Base-by-base conservation (phyloP, 2,888 invertebrate genomes). In the Seira sanloemensis region DNA sequence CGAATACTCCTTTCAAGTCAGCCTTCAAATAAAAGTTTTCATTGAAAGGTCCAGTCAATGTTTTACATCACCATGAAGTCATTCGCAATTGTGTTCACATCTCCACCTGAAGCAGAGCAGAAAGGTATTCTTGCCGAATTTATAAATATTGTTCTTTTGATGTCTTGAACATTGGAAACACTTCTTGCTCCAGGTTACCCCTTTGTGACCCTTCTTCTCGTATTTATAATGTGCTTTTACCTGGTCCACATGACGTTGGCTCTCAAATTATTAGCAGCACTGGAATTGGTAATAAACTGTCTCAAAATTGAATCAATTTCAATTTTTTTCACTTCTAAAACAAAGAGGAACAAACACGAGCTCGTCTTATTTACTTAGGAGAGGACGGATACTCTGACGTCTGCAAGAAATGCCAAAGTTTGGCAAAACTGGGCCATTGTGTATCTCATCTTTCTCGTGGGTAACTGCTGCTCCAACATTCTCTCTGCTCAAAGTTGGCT, bases 391-490 rank as follows among this genome's bases (percentile, higher is more conserved):
- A n/a, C 76, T 16, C 54, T 87, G 21, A 77, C 54, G 23, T 72
- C 87, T 5, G 80, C 80, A 27, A 46, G 77, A 75, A 84, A 79
- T 58, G 84, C 87, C 2, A 87, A 87, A 82, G 74, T 79, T 12
- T 87, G 87, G 87, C 87, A 87, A 69, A 87, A 85, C 75, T 87
- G 87, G 87, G 81, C 87, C 2, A 87, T 87, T 18, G 68, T 87
- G 1, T 81, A 86, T 12, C 58, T 87, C 2, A 81, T 87, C 21
- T 86, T 86, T 67, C 25, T 87, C 0, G 74, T 86, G 25, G 84
- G 84, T 18, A 77, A 79, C 37, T 68, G 73, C 19, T 71, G 86
- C 19, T 65, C 87, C 4, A 86, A 80, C 24, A 65, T 87, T 66
- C 76, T 87, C n/a, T 86, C 87, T 25, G 72, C 82, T 7, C 68